Evolutionary conservation across 1,140 invertebrate species (phyloP).

Genomic region (Sesamia nonagrioides): DNA sequence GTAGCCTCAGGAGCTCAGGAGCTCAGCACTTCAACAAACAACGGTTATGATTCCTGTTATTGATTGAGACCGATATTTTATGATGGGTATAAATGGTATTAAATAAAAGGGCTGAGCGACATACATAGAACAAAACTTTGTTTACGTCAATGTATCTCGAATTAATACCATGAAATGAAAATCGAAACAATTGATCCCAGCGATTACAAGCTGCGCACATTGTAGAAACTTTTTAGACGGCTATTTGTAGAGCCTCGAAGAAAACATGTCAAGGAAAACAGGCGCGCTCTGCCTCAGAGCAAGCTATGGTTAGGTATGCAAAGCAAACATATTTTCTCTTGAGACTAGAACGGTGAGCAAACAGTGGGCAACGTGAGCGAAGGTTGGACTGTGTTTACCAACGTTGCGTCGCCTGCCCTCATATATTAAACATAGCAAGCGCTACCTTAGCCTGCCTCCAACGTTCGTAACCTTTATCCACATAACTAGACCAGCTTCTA

Average conservation of each 20-base stretch:
- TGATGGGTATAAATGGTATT: no score
- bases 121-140: no score
- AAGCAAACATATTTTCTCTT: conserved; percentile 85
- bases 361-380: conserved; percentile 79
- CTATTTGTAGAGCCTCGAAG: conserved; percentile 67
- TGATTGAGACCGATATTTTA: conserved; percentile 55
- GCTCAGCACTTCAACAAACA: conserved; percentile 86
- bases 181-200: neutral
- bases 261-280: conserved; percentile 81
- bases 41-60: conserved; percentile 84
- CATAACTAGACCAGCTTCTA: conserved; percentile 48
- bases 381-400: conserved; percentile 80
- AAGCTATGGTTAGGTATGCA: conserved; percentile 79
- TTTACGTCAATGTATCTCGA: no score
- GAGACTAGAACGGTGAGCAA: conserved; percentile 83
- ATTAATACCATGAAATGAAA: neutral
- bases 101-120: no score
- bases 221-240: conserved; percentile 29
- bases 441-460: conserved; percentile 73
- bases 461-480: conserved; percentile 50
- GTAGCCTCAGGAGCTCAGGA: conserved; percentile 78
- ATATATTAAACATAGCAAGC: conserved; percentile 85
- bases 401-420: conserved; percentile 83
- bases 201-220: conserved; percentile 39
- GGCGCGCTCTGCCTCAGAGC: conserved; percentile 66